These are phyloP conservation scores for Muricea muricata DNA, from an alignment of 92 coral and sea anemone species.

Conservation along the genomic window DNA sequence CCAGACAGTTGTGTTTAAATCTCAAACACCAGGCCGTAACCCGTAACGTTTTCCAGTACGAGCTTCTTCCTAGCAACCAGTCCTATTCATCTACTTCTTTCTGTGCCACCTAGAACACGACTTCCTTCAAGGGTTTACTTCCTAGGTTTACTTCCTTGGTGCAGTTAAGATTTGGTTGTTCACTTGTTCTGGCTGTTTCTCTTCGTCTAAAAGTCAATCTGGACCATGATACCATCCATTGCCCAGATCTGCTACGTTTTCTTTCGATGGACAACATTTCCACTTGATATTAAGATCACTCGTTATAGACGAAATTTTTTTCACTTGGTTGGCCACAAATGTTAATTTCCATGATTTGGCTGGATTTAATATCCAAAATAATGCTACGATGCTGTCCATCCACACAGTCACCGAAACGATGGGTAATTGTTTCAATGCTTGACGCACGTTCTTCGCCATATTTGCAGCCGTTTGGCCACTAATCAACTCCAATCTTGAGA, in stretches of 20 bases:
- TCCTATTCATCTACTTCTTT: conserved; percentile 60
- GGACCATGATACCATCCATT: conserved; percentile 71
- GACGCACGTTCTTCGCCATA: conserved; percentile 52
- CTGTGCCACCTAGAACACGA: conserved; percentile 20
- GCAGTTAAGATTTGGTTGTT: conserved; percentile 34
- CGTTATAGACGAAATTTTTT: conserved; percentile 61
- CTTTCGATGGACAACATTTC: conserved; percentile 72
- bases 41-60: conserved; percentile 60
- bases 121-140: conserved; percentile 22
- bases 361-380: conserved; percentile 71
- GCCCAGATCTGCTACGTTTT: conserved; percentile 71
- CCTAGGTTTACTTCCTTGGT: conserved; percentile 35
- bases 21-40: conserved; percentile 64
- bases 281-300: conserved; percentile 51
- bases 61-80: conserved; percentile 45
- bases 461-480: conserved; percentile 70
- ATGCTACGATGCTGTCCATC: conserved; percentile 60
- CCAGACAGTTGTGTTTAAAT: conserved; percentile 51
- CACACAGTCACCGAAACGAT: background rate
- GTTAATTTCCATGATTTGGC: conserved; percentile 67
- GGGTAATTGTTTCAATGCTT: conserved; percentile 52
- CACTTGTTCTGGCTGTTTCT: conserved; percentile 55
- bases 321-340: conserved; percentile 65
- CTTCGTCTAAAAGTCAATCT: conserved; percentile 51
- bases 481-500: conserved; percentile 71